Base-by-base conservation (phyloP, 2,888 invertebrate genomes). In the Pachymerium ferrugineum region DNA sequence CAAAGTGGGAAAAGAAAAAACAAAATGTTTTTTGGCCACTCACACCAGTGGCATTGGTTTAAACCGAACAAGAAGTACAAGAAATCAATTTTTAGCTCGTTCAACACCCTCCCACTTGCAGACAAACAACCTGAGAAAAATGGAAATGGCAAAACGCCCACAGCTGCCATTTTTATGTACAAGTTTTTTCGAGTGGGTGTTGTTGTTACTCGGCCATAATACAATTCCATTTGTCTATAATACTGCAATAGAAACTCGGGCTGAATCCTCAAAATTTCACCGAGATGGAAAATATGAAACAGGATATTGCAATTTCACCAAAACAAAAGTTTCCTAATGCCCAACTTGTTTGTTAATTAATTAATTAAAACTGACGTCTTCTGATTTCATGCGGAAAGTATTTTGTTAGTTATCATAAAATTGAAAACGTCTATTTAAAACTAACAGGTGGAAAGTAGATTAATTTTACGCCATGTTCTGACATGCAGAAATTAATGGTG, bases 61-160 rank as follows among this genome's bases (percentile, higher is more conserved):
- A 54, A 54, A 54, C 47, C 47, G 22, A 22, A 54, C 1, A 54
- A 22, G 47, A 8, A 54, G 19, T n/a, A 19, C 6, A 19, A 54
- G 47, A 54, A 54, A 54, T 54, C 47, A 54, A 54, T 54, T 54
- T 54, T 54, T 19, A n/a, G 47, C 47, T 54, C 38, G 16, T 38
- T 54, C 19, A n/a, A 10, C 3, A 5, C 22, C 22, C 14, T 42
- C 16, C 47, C 47, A 10, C 47, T 54, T 19, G 1, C 47, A 10
- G 19, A 54, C 47, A 54, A 54, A 54, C 47, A 54, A 22, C 19
- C 47, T 19, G 19, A 54, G 16, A 54, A 54, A 54, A 19, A 54
- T 54, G 19, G 22, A 54, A 54, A 54, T 54, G 47, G 47, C 47
- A 54, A 54, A 54, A 54, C 47, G 47, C 47, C 47, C 47, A 54